Evolutionary conservation across 2,797 vertebrate species (phyloP).

Genomic region (Coregonus ussuriensis): DNA sequence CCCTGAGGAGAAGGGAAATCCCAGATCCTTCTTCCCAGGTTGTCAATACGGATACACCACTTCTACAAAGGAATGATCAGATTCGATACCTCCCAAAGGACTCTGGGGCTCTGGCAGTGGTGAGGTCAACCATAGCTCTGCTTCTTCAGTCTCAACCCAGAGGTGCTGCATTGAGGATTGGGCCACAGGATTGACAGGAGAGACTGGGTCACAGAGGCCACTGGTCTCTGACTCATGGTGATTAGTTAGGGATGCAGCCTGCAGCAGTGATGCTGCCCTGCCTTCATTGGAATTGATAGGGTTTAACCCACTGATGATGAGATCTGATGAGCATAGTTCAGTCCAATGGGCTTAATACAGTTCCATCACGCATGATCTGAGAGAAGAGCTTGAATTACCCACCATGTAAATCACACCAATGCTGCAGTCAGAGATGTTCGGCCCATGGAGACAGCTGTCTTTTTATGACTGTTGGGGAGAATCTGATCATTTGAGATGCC

Average conservation of each 20-base stretch:
- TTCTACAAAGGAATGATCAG: background rate
- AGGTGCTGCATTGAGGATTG: background rate
- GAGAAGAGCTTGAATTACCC: slow-evolving; percentile 17
- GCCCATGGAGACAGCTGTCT: background rate
- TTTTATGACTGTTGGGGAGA: background rate
- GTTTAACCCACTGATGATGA: slow-evolving; percentile 8
- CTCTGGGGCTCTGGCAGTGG: background rate
- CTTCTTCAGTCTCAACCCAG: slow-evolving; percentile 1
- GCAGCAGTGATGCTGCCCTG: no score
- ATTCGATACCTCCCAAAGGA: background rate
- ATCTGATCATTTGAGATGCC: background rate
- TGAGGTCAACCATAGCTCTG: slow-evolving; percentile 1
- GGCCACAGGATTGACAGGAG: background rate
- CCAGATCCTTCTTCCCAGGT: background rate
- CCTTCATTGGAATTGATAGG: background rate
- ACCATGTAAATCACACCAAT: slow-evolving; percentile 18
- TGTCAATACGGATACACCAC: background rate
- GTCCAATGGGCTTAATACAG: slow-evolving; percentile 1
- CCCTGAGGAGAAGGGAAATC: background rate
- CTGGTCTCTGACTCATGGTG: slow-evolving; percentile 21
- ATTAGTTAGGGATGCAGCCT: background rate
- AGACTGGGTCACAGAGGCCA: background rate
- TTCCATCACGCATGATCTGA: background rate
- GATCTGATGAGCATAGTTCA: slow-evolving; percentile 2
- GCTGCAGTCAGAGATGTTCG: background rate